A percentile compares a stretch with the other conserved stretches of the same genome.
Evolutionary conservation across 2,888 invertebrate species (phyloP).

Genomic region (Dolichomitus sp.): DNA sequence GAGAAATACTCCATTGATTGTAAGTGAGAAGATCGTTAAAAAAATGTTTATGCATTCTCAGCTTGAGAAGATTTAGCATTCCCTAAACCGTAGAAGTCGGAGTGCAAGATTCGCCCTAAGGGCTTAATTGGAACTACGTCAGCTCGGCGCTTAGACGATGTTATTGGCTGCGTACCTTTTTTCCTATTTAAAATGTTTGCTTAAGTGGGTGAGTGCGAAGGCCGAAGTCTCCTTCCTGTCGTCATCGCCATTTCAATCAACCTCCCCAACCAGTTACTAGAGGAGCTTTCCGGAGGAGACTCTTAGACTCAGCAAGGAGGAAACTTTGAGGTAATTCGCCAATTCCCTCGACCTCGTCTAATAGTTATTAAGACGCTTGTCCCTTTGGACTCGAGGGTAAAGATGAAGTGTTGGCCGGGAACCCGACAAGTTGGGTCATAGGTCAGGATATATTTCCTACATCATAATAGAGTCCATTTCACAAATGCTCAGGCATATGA

Average conservation of each 20-base stretch:
- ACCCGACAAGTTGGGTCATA: not conserved
- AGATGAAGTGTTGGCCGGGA: not conserved
- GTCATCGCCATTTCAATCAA: conserved; percentile 38
- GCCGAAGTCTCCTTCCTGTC: conserved; percentile 42
- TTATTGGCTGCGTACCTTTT: not conserved
- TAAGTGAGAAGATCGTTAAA: conserved; percentile 37
- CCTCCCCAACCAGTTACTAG: not conserved
- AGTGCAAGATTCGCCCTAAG: not conserved
- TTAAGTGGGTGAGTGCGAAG: conserved; percentile 7
- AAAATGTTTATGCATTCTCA: conserved; percentile 14
- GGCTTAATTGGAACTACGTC: conserved; percentile 20
- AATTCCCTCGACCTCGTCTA: conserved; percentile 39
- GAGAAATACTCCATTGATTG: conserved; percentile 47
- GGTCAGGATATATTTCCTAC: not conserved
- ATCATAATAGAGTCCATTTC: conserved; percentile 11
- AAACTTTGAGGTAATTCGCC: conserved; percentile 44
- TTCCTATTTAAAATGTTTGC: conserved; percentile 16
- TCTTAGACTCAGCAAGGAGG: conserved; percentile 27
- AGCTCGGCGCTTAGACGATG: not conserved
- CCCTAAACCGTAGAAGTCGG: not conserved
- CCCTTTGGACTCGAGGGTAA: not conserved
- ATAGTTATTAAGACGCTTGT: conserved; percentile 15
- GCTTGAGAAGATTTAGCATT: conserved; percentile 1
- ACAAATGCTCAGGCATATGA: not conserved
- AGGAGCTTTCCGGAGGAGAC: conserved; percentile 32